Percentiles rank a stretch among this genome's conserved stretches.
phyloP scores from a whole-genome alignment of 2,797 vertebrate species.

The Fistularia commersonii region DNA sequence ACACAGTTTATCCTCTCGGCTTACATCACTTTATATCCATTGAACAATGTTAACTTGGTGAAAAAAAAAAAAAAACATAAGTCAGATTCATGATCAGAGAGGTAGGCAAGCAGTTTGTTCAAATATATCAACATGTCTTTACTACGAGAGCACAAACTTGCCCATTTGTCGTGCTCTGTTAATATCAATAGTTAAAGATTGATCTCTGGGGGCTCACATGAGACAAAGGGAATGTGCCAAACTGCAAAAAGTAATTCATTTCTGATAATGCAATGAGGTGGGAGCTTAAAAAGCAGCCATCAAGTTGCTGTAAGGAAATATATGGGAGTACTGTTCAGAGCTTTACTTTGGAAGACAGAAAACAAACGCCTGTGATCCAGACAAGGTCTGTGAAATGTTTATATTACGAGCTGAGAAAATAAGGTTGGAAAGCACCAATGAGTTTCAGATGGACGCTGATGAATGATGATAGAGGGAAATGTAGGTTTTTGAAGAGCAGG shows the following conservation, averaged over 20 bases:
- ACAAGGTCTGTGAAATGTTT: no score
- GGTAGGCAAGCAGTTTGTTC: no score
- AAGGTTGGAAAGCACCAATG: neutral
- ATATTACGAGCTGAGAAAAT: neutral
- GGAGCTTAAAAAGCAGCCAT: slow-evolving; percentile 4
- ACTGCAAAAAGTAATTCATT: neutral
- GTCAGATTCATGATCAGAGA: no score
- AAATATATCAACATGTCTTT: no score
- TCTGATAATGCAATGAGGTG: neutral
- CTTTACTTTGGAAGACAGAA: neutral
- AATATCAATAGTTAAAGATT: slow-evolving; percentile 35
- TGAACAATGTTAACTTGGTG: no score
- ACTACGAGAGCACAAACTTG: slow-evolving; percentile 11
- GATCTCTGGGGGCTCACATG: neutral
- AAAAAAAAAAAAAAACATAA: no score
- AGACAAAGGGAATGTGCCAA: neutral
- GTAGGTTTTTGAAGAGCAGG: slow-evolving; percentile 14
- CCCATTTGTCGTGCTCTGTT: slow-evolving; percentile 38
- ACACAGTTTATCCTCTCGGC: no score
- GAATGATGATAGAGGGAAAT: neutral
- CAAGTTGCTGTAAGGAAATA: neutral
- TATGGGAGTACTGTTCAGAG: slow-evolving; percentile 5
- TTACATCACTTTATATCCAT: no score
- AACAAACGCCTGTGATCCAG: no score
- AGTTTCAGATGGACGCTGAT: slow-evolving; percentile 1